Percentiles rank a stretch among this genome's conserved stretches.
phyloP scores from a whole-genome alignment of 2,113 vertebrate genomes.

The Callorhinus ursinus region DNA sequence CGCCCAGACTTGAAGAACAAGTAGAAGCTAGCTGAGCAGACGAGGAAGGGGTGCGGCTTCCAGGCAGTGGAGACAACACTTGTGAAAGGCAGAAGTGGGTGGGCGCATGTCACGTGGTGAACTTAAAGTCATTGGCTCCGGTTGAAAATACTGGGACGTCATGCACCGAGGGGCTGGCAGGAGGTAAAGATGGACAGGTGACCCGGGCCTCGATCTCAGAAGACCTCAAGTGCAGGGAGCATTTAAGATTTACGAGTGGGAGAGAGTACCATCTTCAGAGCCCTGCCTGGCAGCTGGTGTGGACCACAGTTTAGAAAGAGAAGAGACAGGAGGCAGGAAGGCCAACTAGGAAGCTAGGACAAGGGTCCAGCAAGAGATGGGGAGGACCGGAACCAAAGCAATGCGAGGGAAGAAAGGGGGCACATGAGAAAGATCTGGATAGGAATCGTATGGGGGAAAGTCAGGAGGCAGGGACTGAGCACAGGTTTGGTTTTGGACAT shows the following conservation, averaged over 20 bases:
- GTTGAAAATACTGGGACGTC: not conserved
- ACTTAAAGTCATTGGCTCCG: not conserved
- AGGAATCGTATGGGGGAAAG: not conserved
- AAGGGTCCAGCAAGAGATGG: not conserved
- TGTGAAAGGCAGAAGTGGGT: not conserved
- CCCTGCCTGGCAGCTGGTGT: not conserved
- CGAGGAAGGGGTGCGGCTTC: not conserved
- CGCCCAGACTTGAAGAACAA: not conserved
- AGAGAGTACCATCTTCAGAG: not conserved
- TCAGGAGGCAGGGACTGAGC: rapidly evolving
- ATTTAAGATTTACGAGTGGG: not conserved
- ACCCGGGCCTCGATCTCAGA: not conserved
- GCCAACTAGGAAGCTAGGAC: not conserved
- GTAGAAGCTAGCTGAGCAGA: not conserved
- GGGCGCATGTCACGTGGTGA: not conserved
- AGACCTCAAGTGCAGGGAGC: not conserved
- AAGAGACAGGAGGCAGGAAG: not conserved
- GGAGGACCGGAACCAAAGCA: not conserved
- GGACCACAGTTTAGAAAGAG: not conserved
- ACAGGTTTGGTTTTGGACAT: not conserved
- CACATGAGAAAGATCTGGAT: not conserved
- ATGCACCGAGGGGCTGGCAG: not conserved
- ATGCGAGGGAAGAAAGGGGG: not conserved
- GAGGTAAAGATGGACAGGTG: not conserved
- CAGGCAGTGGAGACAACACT: not conserved